Conservation (phyloP, 53 echinoderm and acorn worm species). For the Apostichopus leukothele region DNA sequence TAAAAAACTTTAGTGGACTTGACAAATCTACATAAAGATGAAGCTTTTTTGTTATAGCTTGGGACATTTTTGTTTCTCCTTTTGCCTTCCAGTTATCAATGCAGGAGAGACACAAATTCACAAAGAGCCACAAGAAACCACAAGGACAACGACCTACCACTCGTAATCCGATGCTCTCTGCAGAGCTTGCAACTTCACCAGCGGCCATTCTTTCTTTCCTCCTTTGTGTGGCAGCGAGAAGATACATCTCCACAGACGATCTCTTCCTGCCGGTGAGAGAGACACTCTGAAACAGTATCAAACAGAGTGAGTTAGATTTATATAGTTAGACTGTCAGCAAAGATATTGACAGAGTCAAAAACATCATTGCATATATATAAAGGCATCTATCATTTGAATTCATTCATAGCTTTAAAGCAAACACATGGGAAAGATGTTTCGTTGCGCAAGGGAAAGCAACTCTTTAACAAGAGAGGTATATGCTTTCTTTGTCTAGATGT, state of each 20-base stretch:
- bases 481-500: too few relatives aligned
- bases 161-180: background rate
- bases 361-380: background rate
- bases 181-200: background rate
- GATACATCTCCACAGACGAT: constrained; percentile 13
- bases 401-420: too few relatives aligned
- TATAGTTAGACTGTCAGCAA: background rate
- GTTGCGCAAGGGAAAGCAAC: too few relatives aligned
- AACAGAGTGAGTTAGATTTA: background rate
- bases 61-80: too few relatives aligned
- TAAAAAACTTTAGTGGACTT: too few relatives aligned
- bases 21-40: too few relatives aligned
- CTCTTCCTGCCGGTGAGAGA: constrained; percentile 1
- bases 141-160: background rate
- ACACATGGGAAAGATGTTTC: too few relatives aligned
- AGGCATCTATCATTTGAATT: background rate
- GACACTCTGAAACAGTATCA: background rate
- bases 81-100: too few relatives aligned
- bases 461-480: too few relatives aligned
- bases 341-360: background rate
- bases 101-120: too few relatives aligned
- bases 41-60: too few relatives aligned
- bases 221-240: background rate
- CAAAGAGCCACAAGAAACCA: background rate
- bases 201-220: background rate